Evolutionary conservation across 2,113 vertebrate genomes (phyloP), one percentile per base, ranked within the genome.

Genomic region (Ramphastos sulfuratus): DNA sequence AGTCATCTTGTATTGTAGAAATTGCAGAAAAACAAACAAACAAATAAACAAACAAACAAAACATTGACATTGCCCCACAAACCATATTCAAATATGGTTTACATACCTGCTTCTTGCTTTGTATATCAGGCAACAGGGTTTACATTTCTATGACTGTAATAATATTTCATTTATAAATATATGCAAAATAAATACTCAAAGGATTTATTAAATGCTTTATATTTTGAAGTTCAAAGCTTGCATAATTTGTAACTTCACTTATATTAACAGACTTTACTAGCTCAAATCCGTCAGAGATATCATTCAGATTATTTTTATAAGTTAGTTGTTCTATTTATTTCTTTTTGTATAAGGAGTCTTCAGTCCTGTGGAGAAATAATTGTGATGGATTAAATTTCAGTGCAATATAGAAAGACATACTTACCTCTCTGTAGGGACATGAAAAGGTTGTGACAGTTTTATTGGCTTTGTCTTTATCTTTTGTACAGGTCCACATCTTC

Each of bases 371-470:
- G 56, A 35, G 4, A 65, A 93, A 46, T 23, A 37, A 35, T 79
- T 2, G 25, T 11, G 65, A 64, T 21, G 15, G 6, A 79, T 61
- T 8, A 72, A 69, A 92, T 73, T 55, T 61, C 44, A 50, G 6
- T 9, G 12, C 27, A 54, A 25, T 50, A 12, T 21, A 4, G 21
- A 72, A 69, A 63, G 39, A 37, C 5, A 35, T 35, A 58, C 3
- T 54, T 44, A 30, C 3, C 2, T 50, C 12, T 65, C 17, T 50
- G 5, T 3, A 44, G 7, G 7, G 10, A 82, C 6, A 30, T 66
- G 52, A 80, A 73, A 89, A 48, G 6, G 0, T 0, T 8, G 4
- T 9, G 10, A 24, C 9, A 50, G 2, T 52, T 78, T 37, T 54
- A 9, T 17, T 65, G 8, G 9, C 8, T 78, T 82, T 39, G 11